These are phyloP conservation scores for Vulpes ferrilata DNA, from an alignment of 2,113 vertebrate species.

Conservation along the genomic window DNA sequence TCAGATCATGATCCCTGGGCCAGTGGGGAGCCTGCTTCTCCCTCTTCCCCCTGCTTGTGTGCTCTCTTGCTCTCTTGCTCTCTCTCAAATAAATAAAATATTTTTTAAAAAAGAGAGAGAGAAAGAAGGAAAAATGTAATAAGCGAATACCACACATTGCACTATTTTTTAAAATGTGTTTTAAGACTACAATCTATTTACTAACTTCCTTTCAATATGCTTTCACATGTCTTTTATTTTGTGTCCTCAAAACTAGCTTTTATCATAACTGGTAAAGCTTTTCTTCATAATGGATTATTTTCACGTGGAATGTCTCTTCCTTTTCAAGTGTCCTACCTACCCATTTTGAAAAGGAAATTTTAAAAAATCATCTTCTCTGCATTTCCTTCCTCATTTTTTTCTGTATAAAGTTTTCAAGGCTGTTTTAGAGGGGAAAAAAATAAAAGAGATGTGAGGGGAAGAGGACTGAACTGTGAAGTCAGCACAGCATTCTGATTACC, in stretches of 20 bases:
- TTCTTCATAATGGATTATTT: slow-evolving; percentile 34
- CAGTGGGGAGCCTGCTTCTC: no score
- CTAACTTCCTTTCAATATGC: neutral
- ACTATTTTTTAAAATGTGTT: slow-evolving; percentile 2
- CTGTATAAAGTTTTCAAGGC: neutral
- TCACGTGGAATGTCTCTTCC: slow-evolving; percentile 1
- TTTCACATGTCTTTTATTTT: neutral
- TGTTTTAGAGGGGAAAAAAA: neutral
- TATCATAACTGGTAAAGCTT: slow-evolving; percentile 14
- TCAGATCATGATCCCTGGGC: no score
- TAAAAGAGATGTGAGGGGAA: neutral
- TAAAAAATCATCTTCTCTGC: slow-evolving; percentile 28
- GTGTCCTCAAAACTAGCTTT: slow-evolving; percentile 32
- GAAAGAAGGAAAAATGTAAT: neutral
- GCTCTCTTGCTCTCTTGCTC: no score
- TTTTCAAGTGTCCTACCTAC: slow-evolving; percentile 42
- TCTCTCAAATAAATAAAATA: no score
- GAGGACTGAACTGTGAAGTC: neutral
- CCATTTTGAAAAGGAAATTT: slow-evolving; percentile 58
- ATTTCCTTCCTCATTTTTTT: neutral
- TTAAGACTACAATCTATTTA: slow-evolving; percentile 11
- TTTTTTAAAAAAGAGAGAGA: no score
- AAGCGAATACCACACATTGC: neutral
- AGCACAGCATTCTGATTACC: neutral
- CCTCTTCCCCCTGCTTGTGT: no score